Conservation (phyloP, 92 coral and sea anemone genomes). For the Porites evermanni region DNA sequence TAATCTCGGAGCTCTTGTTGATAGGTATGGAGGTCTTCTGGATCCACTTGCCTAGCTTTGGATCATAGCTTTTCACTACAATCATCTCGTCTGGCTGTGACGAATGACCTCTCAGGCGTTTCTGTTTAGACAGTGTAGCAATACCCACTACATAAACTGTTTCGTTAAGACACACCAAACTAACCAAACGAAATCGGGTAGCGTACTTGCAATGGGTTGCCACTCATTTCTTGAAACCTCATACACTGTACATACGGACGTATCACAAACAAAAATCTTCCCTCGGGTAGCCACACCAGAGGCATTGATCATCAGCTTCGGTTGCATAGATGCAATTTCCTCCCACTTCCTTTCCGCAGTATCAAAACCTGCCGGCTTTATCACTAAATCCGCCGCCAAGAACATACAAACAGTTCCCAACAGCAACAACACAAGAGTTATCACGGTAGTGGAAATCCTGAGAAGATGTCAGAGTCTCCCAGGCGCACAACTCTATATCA, state of each 20-base stretch:
- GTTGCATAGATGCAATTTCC: constrained; percentile 6
- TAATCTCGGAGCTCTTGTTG: not conserved
- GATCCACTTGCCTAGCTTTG: not conserved
- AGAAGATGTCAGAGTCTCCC: constrained; percentile 4
- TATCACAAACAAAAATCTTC: constrained; percentile 14
- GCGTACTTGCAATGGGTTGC: not conserved
- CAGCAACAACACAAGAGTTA: not conserved
- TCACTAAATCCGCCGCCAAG: not conserved
- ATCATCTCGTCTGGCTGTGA: too few relatives aligned
- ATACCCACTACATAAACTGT: not conserved
- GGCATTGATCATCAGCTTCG: not conserved
- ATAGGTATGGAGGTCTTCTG: constrained; percentile 8
- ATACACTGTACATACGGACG: not conserved
- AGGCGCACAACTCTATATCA: not conserved
- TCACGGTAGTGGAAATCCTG: not conserved
- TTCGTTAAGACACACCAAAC: not conserved
- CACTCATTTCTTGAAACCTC: not conserved
- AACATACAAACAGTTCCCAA: constrained; percentile 16
- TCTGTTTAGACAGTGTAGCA: too few relatives aligned
- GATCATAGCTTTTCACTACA: not conserved
- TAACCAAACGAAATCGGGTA: not conserved
- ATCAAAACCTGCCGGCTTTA: not conserved
- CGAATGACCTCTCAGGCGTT: too few relatives aligned
- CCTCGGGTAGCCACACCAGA: constrained; percentile 18
- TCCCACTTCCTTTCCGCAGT: not conserved